Evolutionary conservation across 2,888 invertebrate species (phyloP).

Genomic region (Bedellia somnulentella): DNA sequence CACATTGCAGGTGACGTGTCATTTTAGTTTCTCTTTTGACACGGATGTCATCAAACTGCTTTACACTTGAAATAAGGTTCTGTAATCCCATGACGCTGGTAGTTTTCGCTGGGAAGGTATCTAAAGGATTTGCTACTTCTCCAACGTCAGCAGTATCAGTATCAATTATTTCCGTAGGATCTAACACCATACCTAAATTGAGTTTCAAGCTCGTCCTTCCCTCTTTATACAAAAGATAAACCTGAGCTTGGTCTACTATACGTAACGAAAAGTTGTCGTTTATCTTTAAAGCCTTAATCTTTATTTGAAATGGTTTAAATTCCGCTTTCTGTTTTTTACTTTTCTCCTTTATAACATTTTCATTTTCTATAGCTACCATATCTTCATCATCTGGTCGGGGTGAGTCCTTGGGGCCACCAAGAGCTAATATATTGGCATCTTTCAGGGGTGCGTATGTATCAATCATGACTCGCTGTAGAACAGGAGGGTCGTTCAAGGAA

Average conservation of each 20-base stretch:
- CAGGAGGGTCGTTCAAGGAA: constrained; percentile 43
- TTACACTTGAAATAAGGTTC: too few relatives aligned
- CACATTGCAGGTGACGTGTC: too few relatives aligned
- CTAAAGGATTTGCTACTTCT: constrained; percentile 23
- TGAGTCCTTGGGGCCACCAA: constrained; percentile 18
- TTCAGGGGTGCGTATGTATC: constrained; percentile 40
- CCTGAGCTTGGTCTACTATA: constrained; percentile 39
- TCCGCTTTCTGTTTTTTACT: constrained; percentile 33
- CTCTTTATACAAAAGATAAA: constrained; percentile 39
- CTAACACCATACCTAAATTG: constrained; percentile 50
- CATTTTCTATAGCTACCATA: constrained; percentile 46
- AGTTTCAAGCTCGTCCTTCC: constrained; percentile 38
- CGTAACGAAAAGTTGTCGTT: constrained; percentile 42
- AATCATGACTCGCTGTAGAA: constrained; percentile 47
- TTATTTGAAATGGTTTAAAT: constrained; percentile 47
- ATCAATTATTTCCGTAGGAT: constrained; percentile 51
- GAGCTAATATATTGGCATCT: constrained; percentile 31
- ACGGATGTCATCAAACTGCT: too few relatives aligned
- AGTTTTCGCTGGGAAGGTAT: constrained; percentile 22
- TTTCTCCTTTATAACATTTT: constrained; percentile 45
- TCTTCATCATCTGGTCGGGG: constrained; percentile 15
- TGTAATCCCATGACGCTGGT: too few relatives aligned
- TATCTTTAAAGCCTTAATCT: constrained; percentile 49
- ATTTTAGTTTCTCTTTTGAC: too few relatives aligned
- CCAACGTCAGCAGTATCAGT: constrained; percentile 34